phyloP scores from a whole-genome alignment of 2,113 vertebrate species.

The Terrapene triunguis region DNA sequence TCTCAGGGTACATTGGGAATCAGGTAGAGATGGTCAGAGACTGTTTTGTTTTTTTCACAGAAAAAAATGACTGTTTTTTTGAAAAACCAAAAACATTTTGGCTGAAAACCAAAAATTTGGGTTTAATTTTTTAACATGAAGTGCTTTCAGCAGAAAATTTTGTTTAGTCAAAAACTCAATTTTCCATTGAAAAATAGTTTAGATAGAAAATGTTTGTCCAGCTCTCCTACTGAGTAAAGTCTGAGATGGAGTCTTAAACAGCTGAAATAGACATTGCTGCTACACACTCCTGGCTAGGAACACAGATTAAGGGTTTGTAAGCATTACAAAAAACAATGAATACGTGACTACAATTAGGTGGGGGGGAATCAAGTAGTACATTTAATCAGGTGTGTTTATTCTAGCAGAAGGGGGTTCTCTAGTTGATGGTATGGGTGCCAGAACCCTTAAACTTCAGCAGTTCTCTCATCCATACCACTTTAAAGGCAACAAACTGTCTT shows the following conservation, averaged over 20 bases:
- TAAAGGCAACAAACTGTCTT: not conserved
- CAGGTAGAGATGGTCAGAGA: not conserved
- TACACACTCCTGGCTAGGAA: not conserved
- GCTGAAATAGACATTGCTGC: too few species aligned
- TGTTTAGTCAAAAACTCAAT: not conserved
- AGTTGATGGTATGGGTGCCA: not conserved
- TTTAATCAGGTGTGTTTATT: not conserved
- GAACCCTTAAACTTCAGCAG: not conserved
- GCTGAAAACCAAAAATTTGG: not conserved
- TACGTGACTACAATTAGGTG: not conserved
- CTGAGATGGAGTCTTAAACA: not conserved
- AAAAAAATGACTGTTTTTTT: not conserved
- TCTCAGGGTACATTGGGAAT: not conserved
- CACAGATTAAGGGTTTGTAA: not conserved
- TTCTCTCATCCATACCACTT: not conserved
- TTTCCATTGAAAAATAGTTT: not conserved
- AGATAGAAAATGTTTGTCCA: not conserved
- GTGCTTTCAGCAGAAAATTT: not conserved
- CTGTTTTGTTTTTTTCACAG: not conserved
- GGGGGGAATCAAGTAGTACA: not conserved
- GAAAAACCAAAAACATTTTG: not conserved
- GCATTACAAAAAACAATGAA: not conserved
- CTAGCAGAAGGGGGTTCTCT: not conserved
- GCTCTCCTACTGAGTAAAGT: not conserved
- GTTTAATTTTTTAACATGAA: not conserved